Conservation (phyloP, 2,888 invertebrate genomes). For the Mesorhabditis spiculigera region DNA sequence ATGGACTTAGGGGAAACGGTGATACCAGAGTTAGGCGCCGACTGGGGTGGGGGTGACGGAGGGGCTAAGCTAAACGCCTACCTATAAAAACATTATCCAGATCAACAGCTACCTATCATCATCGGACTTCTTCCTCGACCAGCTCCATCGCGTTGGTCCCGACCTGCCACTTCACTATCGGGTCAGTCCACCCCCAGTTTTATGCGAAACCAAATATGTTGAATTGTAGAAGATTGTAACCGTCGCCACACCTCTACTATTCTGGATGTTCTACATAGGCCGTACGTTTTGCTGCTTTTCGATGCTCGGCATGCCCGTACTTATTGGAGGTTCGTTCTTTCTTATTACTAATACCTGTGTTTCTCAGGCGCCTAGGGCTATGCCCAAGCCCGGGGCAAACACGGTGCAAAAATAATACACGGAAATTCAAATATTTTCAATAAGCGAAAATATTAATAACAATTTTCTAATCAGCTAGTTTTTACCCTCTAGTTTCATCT, state of each 20-base stretch:
- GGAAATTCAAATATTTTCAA: too few species aligned
- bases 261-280: not conserved
- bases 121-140: not conserved
- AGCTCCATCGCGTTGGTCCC: not conserved
- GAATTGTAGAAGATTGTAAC: not conserved
- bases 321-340: not conserved
- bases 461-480: too few species aligned
- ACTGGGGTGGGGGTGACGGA: too few species aligned
- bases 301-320: conserved; percentile 1
- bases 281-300: not conserved
- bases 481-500: too few species aligned
- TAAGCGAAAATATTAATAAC: too few species aligned
- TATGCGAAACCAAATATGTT: not conserved
- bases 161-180: not conserved
- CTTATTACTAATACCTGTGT: too few species aligned
- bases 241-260: not conserved
- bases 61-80: too few species aligned
- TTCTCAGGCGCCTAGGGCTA: too few species aligned
- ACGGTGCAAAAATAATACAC: too few species aligned
- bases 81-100: not conserved
- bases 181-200: not conserved
- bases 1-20: too few species aligned
- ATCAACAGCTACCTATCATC: not conserved
- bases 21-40: too few species aligned
- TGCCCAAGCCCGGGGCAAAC: too few species aligned